Evolutionary conservation across 1,140 invertebrate species (phyloP), one percentile per base, ranked within the genome.

Genomic region (Mylabris phalerata): DNA sequence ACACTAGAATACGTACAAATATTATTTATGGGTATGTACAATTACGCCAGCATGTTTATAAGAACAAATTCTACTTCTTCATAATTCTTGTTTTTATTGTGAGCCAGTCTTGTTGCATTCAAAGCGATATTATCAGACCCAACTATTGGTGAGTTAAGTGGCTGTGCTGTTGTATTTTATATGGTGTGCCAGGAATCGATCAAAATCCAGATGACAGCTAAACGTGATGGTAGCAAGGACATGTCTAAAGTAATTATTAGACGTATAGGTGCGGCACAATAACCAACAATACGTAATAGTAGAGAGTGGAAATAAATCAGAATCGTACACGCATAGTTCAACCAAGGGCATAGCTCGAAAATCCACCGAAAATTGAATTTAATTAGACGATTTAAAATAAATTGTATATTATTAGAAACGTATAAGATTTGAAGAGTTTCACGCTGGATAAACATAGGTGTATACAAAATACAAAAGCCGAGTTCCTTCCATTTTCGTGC

Each of bases 361-460:
- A 32, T 38, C 51, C 4, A n/a, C 4, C 26, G 9, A 10, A 46
- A 27, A 54, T 54, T 54, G 46, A 45, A 54, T 54, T 54, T 54
- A 54, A 54, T 54, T 54, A 54, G 41, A 54, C 13, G 39, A 46
- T 45, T 42, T 42, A 46, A 54, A 45, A 54, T 54, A 44, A 54
- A 54, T 54, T 54, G 46, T 46, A 54, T 54, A 32, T 54, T 54
- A 54, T 54, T 54, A 54, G 42, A 54, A 54, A 26, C 51, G 51
- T 26, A 54, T 32, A 54, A 52, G 45, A 32, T 32, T 32, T 4
- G 4, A 32, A 32, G 7, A 32, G 32, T 32, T 7, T 32, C 32
- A 32, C 7, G 32, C 4, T 32, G 7, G 32, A 32, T 32, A 32
- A 32, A 32, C 32, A 32, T 7, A 32, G 7, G 32, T 19, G 1